phyloP scores from a whole-genome alignment of 2,797 vertebrate species.

The Girardinus metallicus region DNA sequence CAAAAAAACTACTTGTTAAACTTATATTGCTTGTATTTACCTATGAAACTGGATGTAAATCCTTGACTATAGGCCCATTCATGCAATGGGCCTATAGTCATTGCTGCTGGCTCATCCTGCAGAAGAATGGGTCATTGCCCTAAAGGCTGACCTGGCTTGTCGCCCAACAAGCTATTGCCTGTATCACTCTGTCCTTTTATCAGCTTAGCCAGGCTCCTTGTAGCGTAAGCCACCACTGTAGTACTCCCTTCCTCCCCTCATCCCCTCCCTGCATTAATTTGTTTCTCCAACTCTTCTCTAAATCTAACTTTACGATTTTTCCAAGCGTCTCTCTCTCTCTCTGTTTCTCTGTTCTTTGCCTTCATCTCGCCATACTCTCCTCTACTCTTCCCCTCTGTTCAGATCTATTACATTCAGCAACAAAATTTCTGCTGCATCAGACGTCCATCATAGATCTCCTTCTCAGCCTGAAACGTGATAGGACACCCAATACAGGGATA shows the following conservation, averaged over 20 bases:
- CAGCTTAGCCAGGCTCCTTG: slow-evolving; percentile 71
- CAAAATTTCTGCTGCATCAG: slow-evolving; percentile 81
- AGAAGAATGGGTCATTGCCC: slow-evolving; percentile 71
- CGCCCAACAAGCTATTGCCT: slow-evolving; percentile 69
- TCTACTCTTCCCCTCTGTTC: slow-evolving; percentile 52
- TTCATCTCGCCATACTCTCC: slow-evolving; percentile 10
- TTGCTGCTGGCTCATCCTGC: slow-evolving; percentile 72
- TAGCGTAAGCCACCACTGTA: slow-evolving; percentile 65
- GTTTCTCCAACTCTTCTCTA: slow-evolving; percentile 7
- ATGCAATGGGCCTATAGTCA: too few relatives aligned
- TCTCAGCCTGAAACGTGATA: slow-evolving; percentile 75
- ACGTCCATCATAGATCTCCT: slow-evolving; percentile 70
- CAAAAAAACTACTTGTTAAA: background rate
- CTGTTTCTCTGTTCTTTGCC: slow-evolving; percentile 20
- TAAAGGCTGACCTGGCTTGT: slow-evolving; percentile 65
- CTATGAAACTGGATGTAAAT: slow-evolving; percentile 56
- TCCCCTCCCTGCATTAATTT: slow-evolving; percentile 10
- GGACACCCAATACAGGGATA: slow-evolving; percentile 65
- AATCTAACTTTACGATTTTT: slow-evolving; percentile 8
- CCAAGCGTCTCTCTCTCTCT: slow-evolving; percentile 23
- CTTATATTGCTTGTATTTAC: slow-evolving; percentile 10
- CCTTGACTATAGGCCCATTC: slow-evolving; percentile 66
- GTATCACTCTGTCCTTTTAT: slow-evolving; percentile 75
- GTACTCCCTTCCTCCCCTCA: slow-evolving; percentile 44
- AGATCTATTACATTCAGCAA: slow-evolving; percentile 78